A percentile compares a stretch with the other conserved stretches of the same genome.
phyloP scores from a whole-genome alignment of 2,113 vertebrate genomes.

The Datnioides undecimradiatus region DNA sequence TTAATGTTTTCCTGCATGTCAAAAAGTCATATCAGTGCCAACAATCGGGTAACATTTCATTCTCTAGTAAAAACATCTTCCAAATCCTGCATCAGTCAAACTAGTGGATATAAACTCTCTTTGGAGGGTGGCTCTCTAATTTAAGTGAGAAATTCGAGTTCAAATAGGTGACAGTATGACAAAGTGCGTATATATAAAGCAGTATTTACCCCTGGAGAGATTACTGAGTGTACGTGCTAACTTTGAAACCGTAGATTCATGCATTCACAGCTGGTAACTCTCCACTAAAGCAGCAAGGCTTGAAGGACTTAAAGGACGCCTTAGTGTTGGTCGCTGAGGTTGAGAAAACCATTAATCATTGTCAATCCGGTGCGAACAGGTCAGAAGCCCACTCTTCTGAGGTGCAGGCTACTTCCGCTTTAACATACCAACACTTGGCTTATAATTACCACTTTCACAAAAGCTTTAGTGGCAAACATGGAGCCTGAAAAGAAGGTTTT shows the following conservation, averaged over 20 bases:
- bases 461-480: conserved; percentile 33
- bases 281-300: conserved; percentile 9
- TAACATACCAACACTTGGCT: conserved; percentile 4
- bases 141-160: background rate
- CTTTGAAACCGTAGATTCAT: background rate
- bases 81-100: too few relatives aligned
- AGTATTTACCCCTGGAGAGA: background rate
- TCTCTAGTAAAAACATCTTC: too few relatives aligned
- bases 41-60: too few relatives aligned
- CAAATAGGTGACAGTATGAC: background rate
- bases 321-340: background rate
- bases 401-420: background rate
- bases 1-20: too few relatives aligned
- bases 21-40: too few relatives aligned
- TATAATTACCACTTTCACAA: conserved; percentile 20
- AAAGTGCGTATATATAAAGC: background rate
- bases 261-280: conserved; percentile 23
- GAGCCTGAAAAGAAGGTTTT: conserved; percentile 34
- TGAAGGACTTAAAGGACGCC: background rate
- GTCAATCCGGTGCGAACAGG: background rate
- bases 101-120: background rate
- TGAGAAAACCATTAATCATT: conserved; percentile 28
- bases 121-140: background rate
- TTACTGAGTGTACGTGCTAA: background rate
- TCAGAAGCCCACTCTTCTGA: background rate